A percentile compares a stretch with the other conserved stretches of the same genome.
Evolutionary conservation across 2,113 vertebrate genomes (phyloP).

Genomic region (Boulengeromyrus knoepffleri): DNA sequence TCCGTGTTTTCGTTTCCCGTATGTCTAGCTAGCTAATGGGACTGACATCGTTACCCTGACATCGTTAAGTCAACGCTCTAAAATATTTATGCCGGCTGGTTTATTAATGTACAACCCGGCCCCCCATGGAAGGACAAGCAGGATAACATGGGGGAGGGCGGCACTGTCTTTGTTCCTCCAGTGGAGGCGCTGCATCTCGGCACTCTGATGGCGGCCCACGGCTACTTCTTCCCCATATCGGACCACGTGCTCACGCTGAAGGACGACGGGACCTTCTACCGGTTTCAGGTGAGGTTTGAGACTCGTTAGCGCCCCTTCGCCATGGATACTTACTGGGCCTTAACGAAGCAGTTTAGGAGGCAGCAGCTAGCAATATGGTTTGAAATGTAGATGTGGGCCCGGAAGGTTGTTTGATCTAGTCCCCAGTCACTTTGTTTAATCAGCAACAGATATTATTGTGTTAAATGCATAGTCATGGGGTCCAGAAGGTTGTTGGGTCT

Average conservation of each 20-base stretch:
- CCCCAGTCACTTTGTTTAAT: background rate
- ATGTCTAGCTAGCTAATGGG: background rate
- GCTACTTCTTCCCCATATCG: conserved; percentile 81
- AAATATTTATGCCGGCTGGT: conserved; percentile 19
- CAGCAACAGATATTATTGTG: background rate
- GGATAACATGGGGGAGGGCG: background rate
- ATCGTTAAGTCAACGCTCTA: background rate
- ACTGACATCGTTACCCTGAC: background rate
- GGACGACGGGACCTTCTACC: conserved; percentile 78
- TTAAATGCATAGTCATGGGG: background rate
- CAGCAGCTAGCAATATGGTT: background rate
- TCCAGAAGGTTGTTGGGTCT: background rate
- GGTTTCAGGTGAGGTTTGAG: conserved; percentile 64
- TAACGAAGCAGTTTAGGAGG: background rate
- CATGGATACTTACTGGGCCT: background rate
- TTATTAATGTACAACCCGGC: conserved; percentile 16
- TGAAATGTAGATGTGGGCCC: background rate
- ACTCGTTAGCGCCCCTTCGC: background rate
- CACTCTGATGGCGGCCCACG: conserved; percentile 76
- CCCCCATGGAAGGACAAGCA: background rate
- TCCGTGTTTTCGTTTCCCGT: background rate
- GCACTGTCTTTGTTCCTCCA: conserved; percentile 26
- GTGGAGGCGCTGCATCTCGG: conserved; percentile 78
- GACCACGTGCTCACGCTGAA: conserved; percentile 76
- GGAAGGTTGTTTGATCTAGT: background rate